Base-by-base conservation (phyloP, 2,113 vertebrate genomes). In the Etheostoma spectabile region DNA sequence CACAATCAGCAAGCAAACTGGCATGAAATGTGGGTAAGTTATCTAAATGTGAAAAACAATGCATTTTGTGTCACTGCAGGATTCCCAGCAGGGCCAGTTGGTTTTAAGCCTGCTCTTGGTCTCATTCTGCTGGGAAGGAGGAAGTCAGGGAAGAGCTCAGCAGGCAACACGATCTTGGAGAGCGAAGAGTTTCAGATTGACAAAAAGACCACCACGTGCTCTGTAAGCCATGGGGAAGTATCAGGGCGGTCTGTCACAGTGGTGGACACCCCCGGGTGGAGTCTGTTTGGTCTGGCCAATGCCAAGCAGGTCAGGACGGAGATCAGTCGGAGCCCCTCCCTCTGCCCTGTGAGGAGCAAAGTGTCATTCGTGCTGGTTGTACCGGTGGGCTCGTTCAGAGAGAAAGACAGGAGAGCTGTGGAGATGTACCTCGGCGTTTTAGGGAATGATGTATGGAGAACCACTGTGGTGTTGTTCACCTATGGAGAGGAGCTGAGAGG, bases 181-280 rank as follows among this genome's bases (percentile, higher is more conserved):
- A 57, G 42, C 51, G 61, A 27, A 3, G 60, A 67, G 67, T 87
- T 94, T 63, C 55, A 63, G 42, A 24, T 8, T 0, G 48, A 71
- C 10, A 21, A 8, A 8, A 90, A 84, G 74, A 91, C 91, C 12
- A 35, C 1, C 3, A 46, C 1, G 15, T 85, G 89, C 76, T 62
- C 61, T 12, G 79, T 16, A 27, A 74, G 78, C 56, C 53, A 77
- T 0, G 65, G 85, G 16, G 16, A n/a, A 11, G 64, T 88, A 1
- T 86, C 67, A 5, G 62, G 83, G 6, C 1, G 69, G 57, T n/a
- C 72, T 3, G 55, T 92, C 8, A 77, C 74, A 0, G 74, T 92
- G 56, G 84, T 90, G 62, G 93, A 92, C 74, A 90, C 87, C 8
- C 91, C 92, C 0, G 88, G 88, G 1, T 93, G 89, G 93, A 92